Conservation (phyloP, 2,888 invertebrate genomes). For the Allygus modestus region DNA sequence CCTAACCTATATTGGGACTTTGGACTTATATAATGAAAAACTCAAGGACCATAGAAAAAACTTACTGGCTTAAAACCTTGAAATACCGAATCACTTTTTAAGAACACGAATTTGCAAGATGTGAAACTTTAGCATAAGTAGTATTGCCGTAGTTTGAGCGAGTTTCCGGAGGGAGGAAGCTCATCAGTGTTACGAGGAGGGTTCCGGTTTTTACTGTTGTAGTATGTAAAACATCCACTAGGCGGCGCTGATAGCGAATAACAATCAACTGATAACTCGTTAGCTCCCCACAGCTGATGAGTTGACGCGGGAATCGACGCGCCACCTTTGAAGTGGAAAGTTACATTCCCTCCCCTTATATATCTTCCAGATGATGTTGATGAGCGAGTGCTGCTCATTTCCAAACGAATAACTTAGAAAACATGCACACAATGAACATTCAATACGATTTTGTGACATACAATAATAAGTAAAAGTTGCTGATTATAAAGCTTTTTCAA, state of each 20-base stretch:
- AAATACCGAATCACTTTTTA: not conserved
- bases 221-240: constrained; percentile 31
- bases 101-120: not conserved
- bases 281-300: constrained; percentile 36
- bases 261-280: constrained; percentile 42
- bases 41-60: too few relatives aligned
- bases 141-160: constrained; percentile 17
- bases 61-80: too few relatives aligned
- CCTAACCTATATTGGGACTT: too few relatives aligned
- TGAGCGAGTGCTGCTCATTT: not conserved
- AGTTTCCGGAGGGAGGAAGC: constrained; percentile 5
- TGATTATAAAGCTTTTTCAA: too few relatives aligned
- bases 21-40: too few relatives aligned
- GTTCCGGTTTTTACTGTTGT: constrained; percentile 35
- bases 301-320: not conserved
- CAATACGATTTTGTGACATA: too few relatives aligned
- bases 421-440: not conserved
- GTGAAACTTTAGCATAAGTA: constrained; percentile 25
- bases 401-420: not conserved
- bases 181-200: constrained; percentile 28
- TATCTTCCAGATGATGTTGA: not conserved
- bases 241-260: constrained; percentile 35
- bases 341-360: not conserved
- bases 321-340: constrained; percentile 33
- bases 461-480: too few relatives aligned